Percentiles rank a stretch among this genome's conserved stretches.
phyloP scores from a whole-genome alignment of 2,113 vertebrate species.

The Amblyopsis rosae region DNA sequence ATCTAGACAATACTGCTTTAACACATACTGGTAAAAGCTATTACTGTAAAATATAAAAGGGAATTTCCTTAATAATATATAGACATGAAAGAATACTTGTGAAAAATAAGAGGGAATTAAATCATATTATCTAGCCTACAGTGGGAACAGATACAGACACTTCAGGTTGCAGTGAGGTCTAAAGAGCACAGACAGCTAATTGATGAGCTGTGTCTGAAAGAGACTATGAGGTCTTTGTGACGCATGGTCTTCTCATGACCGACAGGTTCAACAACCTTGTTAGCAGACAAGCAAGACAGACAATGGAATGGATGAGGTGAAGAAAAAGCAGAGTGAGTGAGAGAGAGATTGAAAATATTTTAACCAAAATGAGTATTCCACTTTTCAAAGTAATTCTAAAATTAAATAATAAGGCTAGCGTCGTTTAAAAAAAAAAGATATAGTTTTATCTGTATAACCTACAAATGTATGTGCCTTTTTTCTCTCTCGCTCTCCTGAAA shows the following conservation, averaged over 20 bases:
- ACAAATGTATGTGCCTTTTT: too few species aligned
- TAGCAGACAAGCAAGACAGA: background rate
- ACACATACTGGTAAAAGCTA: background rate
- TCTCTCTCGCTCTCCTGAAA: too few species aligned
- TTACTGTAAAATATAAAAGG: background rate
- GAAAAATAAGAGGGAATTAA: conserved; percentile 3
- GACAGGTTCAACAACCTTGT: conserved; percentile 27
- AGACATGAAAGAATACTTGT: conserved; percentile 5
- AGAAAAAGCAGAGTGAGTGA: background rate
- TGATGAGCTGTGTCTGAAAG: background rate
- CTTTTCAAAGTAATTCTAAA: too few species aligned
- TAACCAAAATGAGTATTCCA: too few species aligned
- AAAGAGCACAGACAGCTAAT: conserved; percentile 2
- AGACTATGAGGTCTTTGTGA: background rate
- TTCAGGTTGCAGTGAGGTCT: background rate
- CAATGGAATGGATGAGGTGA: background rate
- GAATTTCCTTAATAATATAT: background rate
- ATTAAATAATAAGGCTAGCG: too few species aligned
- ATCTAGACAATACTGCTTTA: background rate
- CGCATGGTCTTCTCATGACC: background rate
- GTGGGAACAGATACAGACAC: background rate
- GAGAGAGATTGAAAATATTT: background rate
- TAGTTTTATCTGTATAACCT: too few species aligned
- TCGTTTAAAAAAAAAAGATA: too few species aligned
- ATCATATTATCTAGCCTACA: too few species aligned